Conservation (phyloP, 1,140 invertebrate species). For the Neoseiulus cucumeris region DNA sequence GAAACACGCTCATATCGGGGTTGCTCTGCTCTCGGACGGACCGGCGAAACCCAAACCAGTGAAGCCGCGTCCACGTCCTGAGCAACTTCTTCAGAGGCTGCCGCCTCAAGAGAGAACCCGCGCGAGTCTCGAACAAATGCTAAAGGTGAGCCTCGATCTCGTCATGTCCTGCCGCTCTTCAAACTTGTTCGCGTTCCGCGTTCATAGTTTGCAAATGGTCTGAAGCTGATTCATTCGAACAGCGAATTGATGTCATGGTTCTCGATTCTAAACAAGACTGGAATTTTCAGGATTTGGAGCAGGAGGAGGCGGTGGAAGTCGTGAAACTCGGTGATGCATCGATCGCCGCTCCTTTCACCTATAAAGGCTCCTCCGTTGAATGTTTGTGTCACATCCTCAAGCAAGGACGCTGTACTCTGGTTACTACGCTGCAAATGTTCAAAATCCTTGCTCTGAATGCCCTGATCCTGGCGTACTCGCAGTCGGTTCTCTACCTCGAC, state of each 20-base stretch:
- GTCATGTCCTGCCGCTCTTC: too few species aligned
- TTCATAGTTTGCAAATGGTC: too few species aligned
- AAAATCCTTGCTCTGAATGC: constrained; percentile 99
- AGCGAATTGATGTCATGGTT: too few species aligned
- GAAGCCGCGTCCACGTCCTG: neutral
- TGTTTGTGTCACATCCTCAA: constrained; percentile 98
- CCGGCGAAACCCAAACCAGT: constrained; percentile 9
- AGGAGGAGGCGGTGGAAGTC: constrained; percentile 62
- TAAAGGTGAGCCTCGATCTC: neutral
- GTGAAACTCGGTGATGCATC: constrained; percentile 94
- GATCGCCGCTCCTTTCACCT: constrained; percentile 96
- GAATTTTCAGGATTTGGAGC: constrained; percentile 83
- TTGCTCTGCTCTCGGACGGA: constrained; percentile 8
- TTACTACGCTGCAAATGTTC: constrained; percentile 99
- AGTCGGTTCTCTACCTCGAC: constrained; percentile 93
- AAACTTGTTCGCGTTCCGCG: too few species aligned
- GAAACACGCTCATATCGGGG: constrained; percentile 90
- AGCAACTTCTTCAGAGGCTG: neutral
- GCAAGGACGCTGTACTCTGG: constrained; percentile 92
- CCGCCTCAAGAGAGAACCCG: neutral
- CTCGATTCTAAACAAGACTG: too few species aligned
- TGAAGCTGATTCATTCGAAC: too few species aligned
- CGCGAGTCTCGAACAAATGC: neutral
- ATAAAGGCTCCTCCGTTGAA: constrained; percentile 84
- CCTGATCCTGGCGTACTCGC: constrained; percentile 88